Base-by-base conservation (phyloP, 2,797 vertebrate species). In the Petrocephalus schoutedeni region DNA sequence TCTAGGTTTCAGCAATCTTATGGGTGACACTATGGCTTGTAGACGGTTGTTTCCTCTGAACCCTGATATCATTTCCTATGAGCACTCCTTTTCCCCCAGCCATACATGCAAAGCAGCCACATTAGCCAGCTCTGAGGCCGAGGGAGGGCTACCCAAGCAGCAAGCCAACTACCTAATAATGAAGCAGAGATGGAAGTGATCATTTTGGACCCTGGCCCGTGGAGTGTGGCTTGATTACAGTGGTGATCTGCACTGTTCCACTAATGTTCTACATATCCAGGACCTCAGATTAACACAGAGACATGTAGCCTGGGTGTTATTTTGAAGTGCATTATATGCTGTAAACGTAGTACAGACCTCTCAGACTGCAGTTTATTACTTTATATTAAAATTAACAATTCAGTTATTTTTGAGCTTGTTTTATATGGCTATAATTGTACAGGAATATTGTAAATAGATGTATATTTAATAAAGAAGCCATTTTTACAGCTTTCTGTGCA, bases 401-500 rank as follows among this genome's bases (percentile, higher is more conserved):
- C 91, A 87, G 90, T 92, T 93, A 93, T 93, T 92, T 93, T 91
- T 95, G 95, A 93, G 92, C 95, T 95, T 95, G 93, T 97, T 97
- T 97, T 97, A 92, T 97, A 96, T 96, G 93, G 93, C 96, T 96
- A 94, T 91, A 95, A 95, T 95, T 97, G 96, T 97, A 97, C 94
- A 97, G 93, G 93, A 95, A 95, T 96, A 93, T 93, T 97, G 97
- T 97, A 96, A 96, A 96, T 97, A 96, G 89, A 92, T 96, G 96
- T 96, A 96, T 97, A 97, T 97, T 97, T 97, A 97, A 97, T 97
- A 97, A 97, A 97, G 92, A 85, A 90, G 61, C 88, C 16, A 87
- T 89, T 90, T 91, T 92, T 92, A 92, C 91, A 21, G 56, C 28
- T 82, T 90, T 54, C 45, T 82, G 88, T 86, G 83, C 71, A 57